Evolutionary conservation across 2,797 vertebrate genomes (phyloP), one percentile per base, ranked within the genome.

Genomic region (Poeciliopsis turneri): DNA sequence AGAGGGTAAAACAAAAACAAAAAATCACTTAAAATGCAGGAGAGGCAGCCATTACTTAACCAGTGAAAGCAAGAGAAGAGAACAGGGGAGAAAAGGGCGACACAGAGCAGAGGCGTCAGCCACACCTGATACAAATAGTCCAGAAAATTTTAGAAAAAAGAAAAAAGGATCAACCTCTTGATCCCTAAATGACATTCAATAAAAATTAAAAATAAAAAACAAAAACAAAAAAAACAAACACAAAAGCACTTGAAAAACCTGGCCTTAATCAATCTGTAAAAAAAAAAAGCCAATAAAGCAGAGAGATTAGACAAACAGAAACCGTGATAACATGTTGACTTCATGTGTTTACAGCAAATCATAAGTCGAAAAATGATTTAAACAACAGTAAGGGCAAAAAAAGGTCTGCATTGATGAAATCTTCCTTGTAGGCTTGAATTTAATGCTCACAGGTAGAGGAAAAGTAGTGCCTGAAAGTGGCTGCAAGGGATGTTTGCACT

Each of bases 11-110:
- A 82, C 93, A 61, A 88, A 91, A 88, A 91, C 86, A 80, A 93
- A 90, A 55, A 55, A 55, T 55, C 86, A 85, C 92, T 95, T 94
- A 91, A 92, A 86, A 87, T 69, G 89, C 88, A 88, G 84, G 87
- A 91, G 84, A 91, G 82, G 91, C 92, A 94, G 93, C 92, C 93
- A 92, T 88, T 87, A 85, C 86, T 88, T 41, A 87, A 91, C 84
- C 87, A 90, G 87, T 91, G 53, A 89, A 94, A 93, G 91, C 91
- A 87, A 71, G 86, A 71, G 79, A 80, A 78, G 86, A 71, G 79
- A 80, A 78, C 68, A 71, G 79, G 75, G 85, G 87, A 89, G 85
- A 90, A 94, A 46, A 28, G 68, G 68, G 41, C 25, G 85, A 87
- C 73, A 90, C 90, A 85, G 86, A 87, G 77, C 82, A 78, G 86